Evolutionary conservation across 2,113 vertebrate species (phyloP), one percentile per base, ranked within the genome.

Genomic region (Lophochroa leadbeateri): DNA sequence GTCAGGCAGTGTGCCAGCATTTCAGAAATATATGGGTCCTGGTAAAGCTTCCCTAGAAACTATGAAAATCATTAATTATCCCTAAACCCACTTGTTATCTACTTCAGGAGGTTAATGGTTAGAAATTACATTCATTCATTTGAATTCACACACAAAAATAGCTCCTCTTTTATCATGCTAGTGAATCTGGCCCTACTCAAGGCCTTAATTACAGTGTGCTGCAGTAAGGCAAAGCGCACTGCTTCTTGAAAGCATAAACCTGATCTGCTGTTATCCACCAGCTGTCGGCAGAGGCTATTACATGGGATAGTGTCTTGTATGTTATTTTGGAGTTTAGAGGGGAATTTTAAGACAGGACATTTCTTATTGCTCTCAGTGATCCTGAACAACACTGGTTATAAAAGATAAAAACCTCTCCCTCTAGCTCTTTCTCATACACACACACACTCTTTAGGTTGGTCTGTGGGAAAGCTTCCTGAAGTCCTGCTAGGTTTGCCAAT

Each of bases 51-150:
- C 82, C 74, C 72, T 86, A 88, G 80, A 78, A 95, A 81, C n/a
- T 13, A 50, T 19, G 19, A 86, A 81, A 86, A 63, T 81, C 18
- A 33, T 67, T 92, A 65, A 83, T 94, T 90, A 63, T 82, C 37
- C 43, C 27, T 39, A 78, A 80, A 63, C 46, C 27, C 27, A 53
- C 72, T 86, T 88, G 60, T 88, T 86, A 53, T 28, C 64, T 92
- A 0, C 87, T 96, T 69, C 63, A 35, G 70, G 70, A 91, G 65
- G 70, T 89, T 77, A 82, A 61, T 85, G 82, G 67, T 63, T 93
- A 91, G 84, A 95, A 94, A 85, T 77, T 60, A 28, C 28, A 29
- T 92, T 92, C 72, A 46, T 87, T 92, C 74, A 29, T 82, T 77
- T 85, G 75, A 76, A 82, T 94, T 89, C 67, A 27, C 41, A 39